These are phyloP conservation scores for Phyto melanocephala DNA, from an alignment of 2,888 invertebrate species.

Conservation along the genomic window DNA sequence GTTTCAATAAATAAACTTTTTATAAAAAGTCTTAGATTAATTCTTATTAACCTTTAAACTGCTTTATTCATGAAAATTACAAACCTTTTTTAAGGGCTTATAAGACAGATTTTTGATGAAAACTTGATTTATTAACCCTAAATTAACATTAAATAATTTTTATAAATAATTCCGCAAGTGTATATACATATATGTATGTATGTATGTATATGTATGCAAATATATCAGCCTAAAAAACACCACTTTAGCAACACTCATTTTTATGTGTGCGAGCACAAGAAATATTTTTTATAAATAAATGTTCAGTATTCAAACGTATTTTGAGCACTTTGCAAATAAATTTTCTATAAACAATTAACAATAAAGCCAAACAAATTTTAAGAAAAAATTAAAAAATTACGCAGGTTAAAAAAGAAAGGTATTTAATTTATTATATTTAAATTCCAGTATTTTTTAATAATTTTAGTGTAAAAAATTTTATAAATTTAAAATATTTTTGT, in stretches of 20 bases:
- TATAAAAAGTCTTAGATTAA: no score
- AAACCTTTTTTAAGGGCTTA: no score
- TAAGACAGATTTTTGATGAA: no score
- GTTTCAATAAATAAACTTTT: no score
- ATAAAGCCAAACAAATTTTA: neutral
- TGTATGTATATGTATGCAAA: no score
- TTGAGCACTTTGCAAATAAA: neutral
- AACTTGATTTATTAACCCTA: no score
- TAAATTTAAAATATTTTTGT: neutral
- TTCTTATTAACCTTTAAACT: no score
- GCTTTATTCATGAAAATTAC: no score
- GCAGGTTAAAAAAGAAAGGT: conserved; percentile 1
- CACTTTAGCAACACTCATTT: neutral
- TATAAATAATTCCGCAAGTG: no score
- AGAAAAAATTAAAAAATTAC: neutral
- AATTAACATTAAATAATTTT: no score
- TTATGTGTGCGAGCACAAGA: conserved; percentile 12
- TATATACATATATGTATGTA: no score
- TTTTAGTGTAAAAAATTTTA: neutral
- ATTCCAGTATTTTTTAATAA: neutral
- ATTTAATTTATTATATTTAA: neutral
- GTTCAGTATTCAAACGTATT: conserved; percentile 27
- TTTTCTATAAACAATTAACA: neutral
- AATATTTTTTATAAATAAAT: conserved; percentile 1
- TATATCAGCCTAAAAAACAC: neutral